phyloP scores from a whole-genome alignment of 2,888 invertebrate species.

The Lysandra bellargus region DNA sequence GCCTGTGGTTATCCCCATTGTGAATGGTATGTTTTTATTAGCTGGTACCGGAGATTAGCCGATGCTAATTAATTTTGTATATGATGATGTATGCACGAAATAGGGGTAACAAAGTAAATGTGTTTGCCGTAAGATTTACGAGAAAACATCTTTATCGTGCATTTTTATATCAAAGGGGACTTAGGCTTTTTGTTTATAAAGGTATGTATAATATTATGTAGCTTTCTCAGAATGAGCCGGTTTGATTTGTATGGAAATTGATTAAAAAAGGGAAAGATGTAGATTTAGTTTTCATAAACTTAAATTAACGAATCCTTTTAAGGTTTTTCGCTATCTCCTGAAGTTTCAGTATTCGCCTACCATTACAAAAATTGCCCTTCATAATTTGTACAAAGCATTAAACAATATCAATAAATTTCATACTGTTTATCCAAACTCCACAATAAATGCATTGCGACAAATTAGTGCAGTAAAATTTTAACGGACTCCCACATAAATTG shows the following conservation, averaged over 20 bases:
- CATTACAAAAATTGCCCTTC: not conserved
- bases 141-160: no score
- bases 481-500: not conserved
- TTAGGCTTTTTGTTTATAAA: no score
- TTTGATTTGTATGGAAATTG: no score
- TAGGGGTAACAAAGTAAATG: not conserved
- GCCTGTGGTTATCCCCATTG: constrained; percentile 41
- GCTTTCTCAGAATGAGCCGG: no score
- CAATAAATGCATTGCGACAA: constrained; percentile 44
- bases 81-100: not conserved
- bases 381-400: not conserved
- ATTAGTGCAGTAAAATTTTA: constrained; percentile 18
- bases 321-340: not conserved
- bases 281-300: not conserved
- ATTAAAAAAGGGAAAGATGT: no score
- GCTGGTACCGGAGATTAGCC: constrained; percentile 32
- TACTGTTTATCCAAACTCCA: not conserved
- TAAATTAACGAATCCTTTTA: no score
- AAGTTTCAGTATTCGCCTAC: no score
- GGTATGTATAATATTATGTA: no score
- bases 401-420: no score
- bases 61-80: constrained; percentile 8
- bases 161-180: no score
- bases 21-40: constrained; percentile 31
- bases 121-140: not conserved